These are phyloP conservation scores for Sebastes hopkinsi DNA, from an alignment of 2,797 vertebrate genomes.

Conservation along the genomic window DNA sequence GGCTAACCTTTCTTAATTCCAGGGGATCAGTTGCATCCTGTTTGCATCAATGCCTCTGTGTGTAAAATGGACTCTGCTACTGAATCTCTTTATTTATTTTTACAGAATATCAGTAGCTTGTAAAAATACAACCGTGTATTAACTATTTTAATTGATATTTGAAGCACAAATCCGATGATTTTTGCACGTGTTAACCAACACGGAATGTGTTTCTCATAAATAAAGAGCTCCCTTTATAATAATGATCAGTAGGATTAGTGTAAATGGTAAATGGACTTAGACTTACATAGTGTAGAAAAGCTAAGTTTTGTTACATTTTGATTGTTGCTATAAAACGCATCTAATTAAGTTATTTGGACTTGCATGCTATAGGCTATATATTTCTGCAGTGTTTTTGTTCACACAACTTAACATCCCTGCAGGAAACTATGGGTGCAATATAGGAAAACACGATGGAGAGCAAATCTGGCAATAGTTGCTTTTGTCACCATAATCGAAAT, in stretches of 20 bases:
- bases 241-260: neutral
- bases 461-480: neutral
- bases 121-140: neutral
- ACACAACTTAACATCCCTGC: neutral
- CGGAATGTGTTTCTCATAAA: neutral
- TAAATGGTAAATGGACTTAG: no score
- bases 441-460: neutral
- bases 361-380: neutral
- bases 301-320: neutral
- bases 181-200: neutral
- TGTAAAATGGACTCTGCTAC: neutral
- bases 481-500: neutral
- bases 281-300: neutral
- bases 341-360: neutral
- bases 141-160: neutral
- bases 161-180: neutral
- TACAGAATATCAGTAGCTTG: neutral
- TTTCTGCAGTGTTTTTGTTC: neutral
- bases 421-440: neutral
- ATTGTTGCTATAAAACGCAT: neutral
- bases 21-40: constrained; percentile 46
- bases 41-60: constrained; percentile 32
- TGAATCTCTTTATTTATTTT: neutral
- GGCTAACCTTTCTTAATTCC: constrained; percentile 55
- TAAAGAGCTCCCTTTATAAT: neutral